A percentile compares a stretch with the other conserved stretches of the same genome.
Conservation (phyloP, 1,140 invertebrate genomes). For the Pygmarrhopalites habei region DNA sequence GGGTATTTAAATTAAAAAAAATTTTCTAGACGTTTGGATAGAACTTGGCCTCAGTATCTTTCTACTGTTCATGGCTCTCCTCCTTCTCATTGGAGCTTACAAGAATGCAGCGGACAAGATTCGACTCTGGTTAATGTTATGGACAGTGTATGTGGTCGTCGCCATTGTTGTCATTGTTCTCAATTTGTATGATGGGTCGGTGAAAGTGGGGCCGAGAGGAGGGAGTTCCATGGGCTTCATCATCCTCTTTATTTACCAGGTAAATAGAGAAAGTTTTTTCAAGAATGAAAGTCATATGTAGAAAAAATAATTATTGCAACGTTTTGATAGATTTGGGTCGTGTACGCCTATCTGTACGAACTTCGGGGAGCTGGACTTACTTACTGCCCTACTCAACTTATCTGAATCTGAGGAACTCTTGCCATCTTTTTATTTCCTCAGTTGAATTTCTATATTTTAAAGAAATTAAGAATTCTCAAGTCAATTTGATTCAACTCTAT, state of each 20-base stretch:
- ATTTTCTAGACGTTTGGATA: conserved; percentile 18
- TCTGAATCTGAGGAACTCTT: conserved; percentile 4
- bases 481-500: too few relatives aligned
- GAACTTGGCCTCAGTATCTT: conserved; percentile 6
- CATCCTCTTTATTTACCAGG: conserved; percentile 25
- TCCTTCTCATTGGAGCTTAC: conserved; percentile 22
- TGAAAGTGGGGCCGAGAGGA: background rate
- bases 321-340: conserved; percentile 36
- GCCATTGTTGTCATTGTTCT: conserved; percentile 18
- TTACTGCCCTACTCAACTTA: conserved; percentile 30
- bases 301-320: too few relatives aligned
- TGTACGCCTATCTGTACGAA: conserved; percentile 26
- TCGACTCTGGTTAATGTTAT: conserved; percentile 25
- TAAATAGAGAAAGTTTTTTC: too few relatives aligned
- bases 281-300: too few relatives aligned
- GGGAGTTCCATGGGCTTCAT: conserved; percentile 1
- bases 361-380: conserved; percentile 25
- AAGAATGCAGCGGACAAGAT: conserved; percentile 24
- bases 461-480: too few relatives aligned
- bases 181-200: conserved; percentile 6
- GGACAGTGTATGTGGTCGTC: conserved; percentile 20
- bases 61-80: conserved; percentile 16
- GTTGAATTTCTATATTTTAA: too few relatives aligned
- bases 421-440: too few relatives aligned
- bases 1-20: too few relatives aligned